These are phyloP conservation scores for Bembecia ichneumoniformis DNA, from an alignment of 2,888 invertebrate species.

Conservation along the genomic window DNA sequence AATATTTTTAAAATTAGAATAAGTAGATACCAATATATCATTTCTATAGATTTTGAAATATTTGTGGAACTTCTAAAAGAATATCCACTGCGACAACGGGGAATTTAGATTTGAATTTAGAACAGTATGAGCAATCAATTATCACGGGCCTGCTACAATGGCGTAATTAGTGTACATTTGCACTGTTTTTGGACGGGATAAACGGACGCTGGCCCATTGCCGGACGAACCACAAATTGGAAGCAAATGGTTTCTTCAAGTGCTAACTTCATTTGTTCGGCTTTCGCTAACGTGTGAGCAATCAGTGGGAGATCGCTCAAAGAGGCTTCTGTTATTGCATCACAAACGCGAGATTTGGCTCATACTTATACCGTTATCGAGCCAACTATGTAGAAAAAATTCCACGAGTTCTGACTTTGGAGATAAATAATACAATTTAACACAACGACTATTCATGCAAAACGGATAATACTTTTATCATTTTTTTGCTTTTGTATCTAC, in stretches of 20 bases:
- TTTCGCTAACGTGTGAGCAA: slow-evolving; percentile 69
- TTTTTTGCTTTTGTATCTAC: no score
- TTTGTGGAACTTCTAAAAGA: no score
- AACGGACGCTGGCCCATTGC: slow-evolving; percentile 61
- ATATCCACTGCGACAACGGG: neutral
- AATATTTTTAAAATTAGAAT: no score
- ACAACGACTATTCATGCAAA: neutral
- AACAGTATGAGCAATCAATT: slow-evolving; percentile 55
- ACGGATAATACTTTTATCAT: no score
- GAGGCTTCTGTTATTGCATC: slow-evolving; percentile 34
- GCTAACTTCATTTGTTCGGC: slow-evolving; percentile 68
- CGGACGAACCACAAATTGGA: slow-evolving; percentile 58
- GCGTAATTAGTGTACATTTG: slow-evolving; percentile 68
- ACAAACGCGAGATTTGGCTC: slow-evolving; percentile 32
- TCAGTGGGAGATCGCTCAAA: slow-evolving; percentile 27
- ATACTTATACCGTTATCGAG: slow-evolving; percentile 32
- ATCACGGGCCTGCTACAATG: slow-evolving; percentile 48
- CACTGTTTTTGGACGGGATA: slow-evolving; percentile 68
- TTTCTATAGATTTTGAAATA: no score
- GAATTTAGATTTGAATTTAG: slow-evolving; percentile 19
- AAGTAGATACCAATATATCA: no score
- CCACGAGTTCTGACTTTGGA: slow-evolving; percentile 1
- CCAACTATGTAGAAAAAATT: slow-evolving; percentile 7
- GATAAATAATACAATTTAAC: slow-evolving; percentile 1
- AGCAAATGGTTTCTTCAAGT: slow-evolving; percentile 58